Evolutionary conservation across 1,140 invertebrate species (phyloP).

Genomic region (Listronotus bonariensis): DNA sequence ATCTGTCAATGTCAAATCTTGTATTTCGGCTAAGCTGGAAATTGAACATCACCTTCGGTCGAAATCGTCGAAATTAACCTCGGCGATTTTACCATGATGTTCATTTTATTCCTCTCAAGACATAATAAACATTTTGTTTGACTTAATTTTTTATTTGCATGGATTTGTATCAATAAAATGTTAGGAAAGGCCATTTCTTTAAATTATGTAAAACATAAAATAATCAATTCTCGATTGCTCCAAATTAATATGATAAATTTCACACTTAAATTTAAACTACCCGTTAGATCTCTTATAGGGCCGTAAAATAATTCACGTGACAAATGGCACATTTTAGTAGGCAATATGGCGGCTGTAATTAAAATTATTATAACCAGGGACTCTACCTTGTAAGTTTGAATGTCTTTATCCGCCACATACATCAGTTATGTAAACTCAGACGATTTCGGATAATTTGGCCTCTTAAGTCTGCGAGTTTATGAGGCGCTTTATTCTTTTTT

Average conservation of each 20-base stretch:
- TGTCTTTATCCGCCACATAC: slow-evolving; percentile 36
- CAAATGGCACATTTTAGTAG: slow-evolving; percentile 28
- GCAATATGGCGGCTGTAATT: slow-evolving; percentile 33
- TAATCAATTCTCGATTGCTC: too few relatives aligned
- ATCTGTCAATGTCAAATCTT: too few relatives aligned
- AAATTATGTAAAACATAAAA: too few relatives aligned
- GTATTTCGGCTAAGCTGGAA: too few relatives aligned
- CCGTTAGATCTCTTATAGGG: slow-evolving; percentile 5
- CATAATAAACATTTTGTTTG: too few relatives aligned
- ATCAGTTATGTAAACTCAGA: slow-evolving; percentile 30
- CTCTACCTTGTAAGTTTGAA: slow-evolving; percentile 34
- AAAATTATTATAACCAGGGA: slow-evolving; percentile 40
- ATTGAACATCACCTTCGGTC: too few relatives aligned
- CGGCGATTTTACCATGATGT: too few relatives aligned
- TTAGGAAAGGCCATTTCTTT: too few relatives aligned
- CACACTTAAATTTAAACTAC: slow-evolving; percentile 13
- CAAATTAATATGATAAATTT: not conserved
- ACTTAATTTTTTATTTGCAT: too few relatives aligned
- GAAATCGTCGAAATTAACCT: too few relatives aligned
- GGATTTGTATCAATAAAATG: too few relatives aligned
- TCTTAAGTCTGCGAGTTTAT: slow-evolving; percentile 32
- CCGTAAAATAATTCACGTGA: slow-evolving; percentile 32
- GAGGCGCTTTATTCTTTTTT: slow-evolving; percentile 33
- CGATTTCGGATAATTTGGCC: slow-evolving; percentile 32
- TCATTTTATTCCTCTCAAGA: too few relatives aligned